Evolutionary conservation across 1,140 invertebrate genomes (phyloP).

Genomic region (Drosophila persimilis): DNA sequence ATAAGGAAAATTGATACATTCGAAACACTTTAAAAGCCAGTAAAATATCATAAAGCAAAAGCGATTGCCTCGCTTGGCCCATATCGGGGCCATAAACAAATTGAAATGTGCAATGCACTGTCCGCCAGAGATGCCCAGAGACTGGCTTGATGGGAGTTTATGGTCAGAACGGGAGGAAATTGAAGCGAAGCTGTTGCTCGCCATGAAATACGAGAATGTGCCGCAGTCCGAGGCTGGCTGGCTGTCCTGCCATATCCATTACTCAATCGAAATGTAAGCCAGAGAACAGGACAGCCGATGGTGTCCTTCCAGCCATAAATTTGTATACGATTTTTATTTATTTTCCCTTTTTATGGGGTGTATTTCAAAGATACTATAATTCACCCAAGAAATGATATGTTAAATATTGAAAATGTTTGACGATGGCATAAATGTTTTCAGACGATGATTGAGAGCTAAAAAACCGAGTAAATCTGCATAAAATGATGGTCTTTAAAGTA

Average conservation of each 20-base stretch:
- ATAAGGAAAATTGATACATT: slow-evolving; percentile 57
- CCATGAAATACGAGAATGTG: slow-evolving; percentile 61
- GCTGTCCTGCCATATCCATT: slow-evolving; percentile 38
- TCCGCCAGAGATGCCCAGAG: slow-evolving; percentile 12
- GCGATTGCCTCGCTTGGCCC: slow-evolving; percentile 19
- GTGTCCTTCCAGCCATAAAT: slow-evolving; percentile 27
- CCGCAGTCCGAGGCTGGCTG: slow-evolving; percentile 8
- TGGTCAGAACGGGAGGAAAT: slow-evolving; percentile 43
- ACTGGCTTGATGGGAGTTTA: slow-evolving; percentile 48
- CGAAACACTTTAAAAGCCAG: slow-evolving; percentile 45
- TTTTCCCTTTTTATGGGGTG: slow-evolving; percentile 14
- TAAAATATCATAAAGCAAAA: slow-evolving; percentile 57
- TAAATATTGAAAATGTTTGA: slow-evolving; percentile 18
- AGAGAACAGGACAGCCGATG: not conserved
- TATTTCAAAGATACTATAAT: slow-evolving; percentile 1
- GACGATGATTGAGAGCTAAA: not conserved
- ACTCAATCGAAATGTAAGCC: slow-evolving; percentile 40
- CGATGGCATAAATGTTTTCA: slow-evolving; percentile 3
- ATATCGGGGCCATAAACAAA: slow-evolving; percentile 64
- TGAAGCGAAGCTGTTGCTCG: slow-evolving; percentile 49
- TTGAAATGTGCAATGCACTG: slow-evolving; percentile 61
- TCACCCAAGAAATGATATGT: not conserved
- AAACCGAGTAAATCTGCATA: too few species aligned
- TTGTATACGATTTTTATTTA: not conserved
- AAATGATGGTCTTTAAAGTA: too few species aligned